Percentiles rank a stretch among this genome's conserved stretches.
Conservation (phyloP, 2,113 vertebrate species). For the Hippocampus mohnikei region DNA sequence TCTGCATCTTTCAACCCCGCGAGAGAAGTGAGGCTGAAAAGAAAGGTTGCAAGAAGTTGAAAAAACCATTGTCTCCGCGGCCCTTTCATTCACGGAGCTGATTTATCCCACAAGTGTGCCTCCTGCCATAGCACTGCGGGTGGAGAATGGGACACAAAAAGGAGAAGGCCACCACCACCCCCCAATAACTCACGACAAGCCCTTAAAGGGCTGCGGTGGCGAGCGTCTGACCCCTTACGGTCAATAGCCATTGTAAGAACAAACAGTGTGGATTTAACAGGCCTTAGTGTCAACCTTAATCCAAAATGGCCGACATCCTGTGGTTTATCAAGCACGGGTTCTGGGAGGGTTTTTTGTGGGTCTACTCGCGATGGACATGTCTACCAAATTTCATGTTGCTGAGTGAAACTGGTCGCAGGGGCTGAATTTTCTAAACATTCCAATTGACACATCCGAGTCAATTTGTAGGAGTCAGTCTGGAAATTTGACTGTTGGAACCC, state of each 20-base stretch:
- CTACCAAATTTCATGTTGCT: neutral
- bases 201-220: conserved; percentile 23
- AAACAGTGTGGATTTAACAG: conserved; percentile 61
- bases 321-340: neutral
- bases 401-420: neutral
- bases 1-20: conserved; percentile 31
- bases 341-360: neutral
- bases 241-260: conserved; percentile 67
- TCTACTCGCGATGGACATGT: neutral
- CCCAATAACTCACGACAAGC: neutral
- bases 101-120: conserved; percentile 50
- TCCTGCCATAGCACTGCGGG: conserved; percentile 30
- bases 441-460: too few relatives aligned
- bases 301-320: neutral
- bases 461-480: too few relatives aligned
- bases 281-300: conserved; percentile 14
- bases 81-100: conserved; percentile 28
- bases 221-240: conserved; percentile 55
- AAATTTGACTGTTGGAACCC: too few relatives aligned
- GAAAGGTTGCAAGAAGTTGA: conserved; percentile 1
- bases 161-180: conserved; percentile 16
- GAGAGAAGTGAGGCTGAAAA: conserved; percentile 30
- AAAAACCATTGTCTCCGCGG: conserved; percentile 18
- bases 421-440: too few relatives aligned
- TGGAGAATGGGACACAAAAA: conserved; percentile 55